phyloP scores from a whole-genome alignment of 2,113 vertebrate species.

The Limanda limanda region DNA sequence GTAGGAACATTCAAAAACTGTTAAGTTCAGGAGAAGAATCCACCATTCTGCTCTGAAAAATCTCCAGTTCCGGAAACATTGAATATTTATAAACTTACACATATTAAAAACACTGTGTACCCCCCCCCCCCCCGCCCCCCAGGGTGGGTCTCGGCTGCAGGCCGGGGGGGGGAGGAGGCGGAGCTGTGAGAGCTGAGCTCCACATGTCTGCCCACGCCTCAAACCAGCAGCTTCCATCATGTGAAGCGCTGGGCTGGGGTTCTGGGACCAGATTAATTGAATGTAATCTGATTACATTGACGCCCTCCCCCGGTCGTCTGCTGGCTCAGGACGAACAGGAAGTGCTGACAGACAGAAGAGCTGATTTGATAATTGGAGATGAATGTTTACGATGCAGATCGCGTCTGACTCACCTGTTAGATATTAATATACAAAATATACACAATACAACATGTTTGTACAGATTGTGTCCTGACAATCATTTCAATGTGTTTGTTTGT shows the following conservation, averaged over 20 bases:
- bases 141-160: background rate
- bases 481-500: too few relatives aligned
- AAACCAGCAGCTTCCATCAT: conserved; percentile 27
- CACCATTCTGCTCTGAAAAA: too few relatives aligned
- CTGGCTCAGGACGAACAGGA: conserved; percentile 24
- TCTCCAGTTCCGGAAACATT: too few relatives aligned
- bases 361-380: conserved; percentile 27
- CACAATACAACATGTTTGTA: background rate
- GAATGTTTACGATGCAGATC: conserved; percentile 21
- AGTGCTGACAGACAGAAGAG: conserved; percentile 9
- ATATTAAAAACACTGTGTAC: background rate
- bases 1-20: too few relatives aligned
- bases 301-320: conserved; percentile 4
- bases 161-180: background rate
- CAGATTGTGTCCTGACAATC: background rate
- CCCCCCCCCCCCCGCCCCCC: background rate
- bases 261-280: conserved; percentile 35
- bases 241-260: conserved; percentile 5
- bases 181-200: background rate
- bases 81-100: too few relatives aligned
- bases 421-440: background rate
- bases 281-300: conserved; percentile 57
- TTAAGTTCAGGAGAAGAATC: too few relatives aligned
- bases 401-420: background rate
- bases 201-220: background rate